phyloP scores from a whole-genome alignment of 2,888 invertebrate species.

The Rhingia rostrata region DNA sequence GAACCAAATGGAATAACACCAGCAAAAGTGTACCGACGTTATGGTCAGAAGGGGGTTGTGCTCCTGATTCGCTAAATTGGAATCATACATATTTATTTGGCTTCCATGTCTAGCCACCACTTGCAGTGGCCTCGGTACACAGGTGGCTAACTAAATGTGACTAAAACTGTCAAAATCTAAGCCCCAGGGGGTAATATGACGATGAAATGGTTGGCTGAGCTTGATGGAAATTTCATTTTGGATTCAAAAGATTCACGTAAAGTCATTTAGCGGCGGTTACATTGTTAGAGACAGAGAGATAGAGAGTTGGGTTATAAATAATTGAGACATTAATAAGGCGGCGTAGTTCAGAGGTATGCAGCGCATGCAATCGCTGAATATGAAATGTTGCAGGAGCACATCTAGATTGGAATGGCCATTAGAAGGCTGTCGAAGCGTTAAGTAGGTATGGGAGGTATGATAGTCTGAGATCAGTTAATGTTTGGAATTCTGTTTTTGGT shows the following conservation, averaged over 20 bases:
- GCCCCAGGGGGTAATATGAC: constrained; percentile 44
- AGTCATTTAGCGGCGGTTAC: neutral
- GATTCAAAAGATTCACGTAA: neutral
- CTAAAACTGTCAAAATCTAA: constrained; percentile 53
- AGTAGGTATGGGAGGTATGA: too few species aligned
- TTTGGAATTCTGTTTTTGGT: too few species aligned
- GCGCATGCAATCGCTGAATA: too few species aligned
- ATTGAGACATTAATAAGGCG: constrained; percentile 3
- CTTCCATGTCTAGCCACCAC: constrained; percentile 6
- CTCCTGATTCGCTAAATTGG: constrained; percentile 59
- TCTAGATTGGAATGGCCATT: too few species aligned
- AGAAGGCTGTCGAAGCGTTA: too few species aligned
- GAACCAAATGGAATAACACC: constrained; percentile 17
- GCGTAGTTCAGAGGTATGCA: too few species aligned
- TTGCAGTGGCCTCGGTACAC: constrained; percentile 9
- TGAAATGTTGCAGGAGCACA: too few species aligned
- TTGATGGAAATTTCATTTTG: constrained; percentile 12
- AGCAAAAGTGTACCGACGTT: neutral
- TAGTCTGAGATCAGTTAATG: too few species aligned
- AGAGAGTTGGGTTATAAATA: neutral
- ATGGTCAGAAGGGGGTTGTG: constrained; percentile 13
- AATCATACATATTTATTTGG: constrained; percentile 65
- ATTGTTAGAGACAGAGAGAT: neutral
- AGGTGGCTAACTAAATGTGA: constrained; percentile 56
- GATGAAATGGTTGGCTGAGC: constrained; percentile 57